Conservation (phyloP, 2,888 invertebrate genomes). For the Brachyopa scutellaris region DNA sequence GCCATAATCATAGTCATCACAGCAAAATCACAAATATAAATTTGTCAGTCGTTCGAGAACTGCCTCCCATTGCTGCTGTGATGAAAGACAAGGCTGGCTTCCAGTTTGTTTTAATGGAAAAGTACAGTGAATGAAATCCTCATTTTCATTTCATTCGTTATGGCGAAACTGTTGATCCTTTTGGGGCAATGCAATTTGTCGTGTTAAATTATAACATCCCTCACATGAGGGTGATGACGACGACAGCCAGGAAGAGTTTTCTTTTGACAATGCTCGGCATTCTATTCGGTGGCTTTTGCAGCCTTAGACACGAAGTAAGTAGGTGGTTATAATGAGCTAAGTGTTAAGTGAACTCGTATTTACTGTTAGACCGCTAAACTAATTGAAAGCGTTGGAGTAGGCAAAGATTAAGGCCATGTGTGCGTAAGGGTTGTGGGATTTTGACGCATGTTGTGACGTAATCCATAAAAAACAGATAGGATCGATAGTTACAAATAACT, state of each 20-base stretch:
- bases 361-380: slow-evolving; percentile 11
- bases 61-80: slow-evolving; percentile 21
- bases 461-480: slow-evolving; percentile 19
- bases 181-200: slow-evolving; percentile 50
- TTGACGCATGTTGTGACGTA: slow-evolving; percentile 66
- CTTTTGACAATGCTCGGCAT: slow-evolving; percentile 40
- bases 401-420: slow-evolving; percentile 29
- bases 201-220: slow-evolving; percentile 36
- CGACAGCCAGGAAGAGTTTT: slow-evolving; percentile 26
- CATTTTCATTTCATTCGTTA: slow-evolving; percentile 30
- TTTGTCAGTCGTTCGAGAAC: slow-evolving; percentile 46
- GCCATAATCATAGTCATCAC: slow-evolving; percentile 50
- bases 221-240: neutral
- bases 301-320: slow-evolving; percentile 61
- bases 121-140: slow-evolving; percentile 51
- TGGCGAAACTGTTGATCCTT: slow-evolving; percentile 39
- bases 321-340: neutral
- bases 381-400: slow-evolving; percentile 14
- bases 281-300: slow-evolving; percentile 48
- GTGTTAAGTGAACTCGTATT: neutral
- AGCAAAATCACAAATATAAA: slow-evolving; percentile 18
- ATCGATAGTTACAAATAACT: slow-evolving; percentile 28
- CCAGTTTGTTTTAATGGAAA: slow-evolving; percentile 61
- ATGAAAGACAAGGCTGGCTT: neutral
- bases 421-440: slow-evolving; percentile 24